These are phyloP conservation scores for Cotesia vestalis DNA, from an alignment of 1,140 invertebrate species.

Conservation along the genomic window DNA sequence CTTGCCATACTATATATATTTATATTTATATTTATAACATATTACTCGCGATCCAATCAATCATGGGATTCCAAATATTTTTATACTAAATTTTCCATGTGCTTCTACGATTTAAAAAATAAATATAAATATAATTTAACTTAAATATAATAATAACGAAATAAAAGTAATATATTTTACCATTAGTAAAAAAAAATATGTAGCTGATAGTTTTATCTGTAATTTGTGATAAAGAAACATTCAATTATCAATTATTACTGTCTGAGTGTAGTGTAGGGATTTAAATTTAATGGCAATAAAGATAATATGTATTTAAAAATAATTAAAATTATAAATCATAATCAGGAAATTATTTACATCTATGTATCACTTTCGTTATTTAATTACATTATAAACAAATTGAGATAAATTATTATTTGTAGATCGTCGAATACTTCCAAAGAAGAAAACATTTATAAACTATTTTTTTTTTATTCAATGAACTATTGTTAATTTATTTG, in stretches of 20 bases:
- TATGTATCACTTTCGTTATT: conserved; percentile 8
- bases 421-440: conserved; percentile 20
- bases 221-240: conserved; percentile 17
- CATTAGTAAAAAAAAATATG: conserved; percentile 26
- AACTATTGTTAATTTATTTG: conserved; percentile 21
- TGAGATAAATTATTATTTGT: conserved; percentile 10
- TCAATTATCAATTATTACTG: neutral
- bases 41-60: neutral
- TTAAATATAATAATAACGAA: conserved; percentile 19
- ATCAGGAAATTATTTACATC: conserved; percentile 1
- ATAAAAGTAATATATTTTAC: conserved; percentile 41
- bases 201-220: conserved; percentile 27
- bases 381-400: neutral
- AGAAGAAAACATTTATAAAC: conserved; percentile 12
- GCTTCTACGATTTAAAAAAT: too few species aligned
- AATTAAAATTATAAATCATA: neutral
- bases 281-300: conserved; percentile 30
- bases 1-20: neutral
- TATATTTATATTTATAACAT: neutral
- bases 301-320: neutral
- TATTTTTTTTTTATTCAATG: conserved; percentile 14
- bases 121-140: conserved; percentile 6
- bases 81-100: conserved; percentile 39
- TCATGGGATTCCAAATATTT: conserved; percentile 42
- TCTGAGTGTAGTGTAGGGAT: conserved; percentile 16